Conservation (phyloP, 2,888 invertebrate species). For the Idaea dimidiata region DNA sequence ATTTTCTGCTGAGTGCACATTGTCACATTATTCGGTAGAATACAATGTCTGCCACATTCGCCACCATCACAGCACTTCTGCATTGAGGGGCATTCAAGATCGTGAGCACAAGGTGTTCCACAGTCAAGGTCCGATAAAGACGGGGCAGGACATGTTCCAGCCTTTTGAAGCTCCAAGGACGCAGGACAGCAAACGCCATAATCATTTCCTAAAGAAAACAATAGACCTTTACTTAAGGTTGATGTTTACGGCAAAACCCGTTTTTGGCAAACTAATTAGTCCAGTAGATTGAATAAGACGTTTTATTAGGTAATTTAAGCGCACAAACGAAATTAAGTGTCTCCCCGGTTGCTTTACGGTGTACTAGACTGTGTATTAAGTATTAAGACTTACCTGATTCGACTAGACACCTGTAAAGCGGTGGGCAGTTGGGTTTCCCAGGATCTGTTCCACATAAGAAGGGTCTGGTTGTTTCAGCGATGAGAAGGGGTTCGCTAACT, state of each 20-base stretch:
- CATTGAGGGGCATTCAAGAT: slow-evolving; percentile 90
- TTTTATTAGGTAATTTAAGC: slow-evolving; percentile 6
- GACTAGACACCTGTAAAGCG: slow-evolving; percentile 89
- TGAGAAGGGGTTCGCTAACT: slow-evolving; percentile 86
- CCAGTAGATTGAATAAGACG: not conserved
- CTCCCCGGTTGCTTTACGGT: not conserved
- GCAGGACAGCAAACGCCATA: slow-evolving; percentile 94
- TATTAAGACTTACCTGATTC: slow-evolving; percentile 78
- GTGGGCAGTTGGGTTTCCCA: slow-evolving; percentile 92
- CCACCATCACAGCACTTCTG: slow-evolving; percentile 90
- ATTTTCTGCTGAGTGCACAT: slow-evolving; percentile 89
- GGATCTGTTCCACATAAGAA: slow-evolving; percentile 90
- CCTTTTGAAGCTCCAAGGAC: slow-evolving; percentile 86
- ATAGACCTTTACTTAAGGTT: not conserved
- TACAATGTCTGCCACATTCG: slow-evolving; percentile 87
- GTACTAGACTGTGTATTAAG: not conserved
- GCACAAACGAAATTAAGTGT: slow-evolving; percentile 7
- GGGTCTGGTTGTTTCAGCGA: slow-evolving; percentile 87
- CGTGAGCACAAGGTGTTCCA: slow-evolving; percentile 86
- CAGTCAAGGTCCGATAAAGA: slow-evolving; percentile 73
- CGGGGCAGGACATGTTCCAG: slow-evolving; percentile 86
- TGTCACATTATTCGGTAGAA: slow-evolving; percentile 88
- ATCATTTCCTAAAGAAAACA: slow-evolving; percentile 82
- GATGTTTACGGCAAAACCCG: not conserved
- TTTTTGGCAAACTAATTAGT: not conserved